These are phyloP conservation scores for Anodontia alba DNA, from an alignment of 2,888 invertebrate species.

Conservation along the genomic window DNA sequence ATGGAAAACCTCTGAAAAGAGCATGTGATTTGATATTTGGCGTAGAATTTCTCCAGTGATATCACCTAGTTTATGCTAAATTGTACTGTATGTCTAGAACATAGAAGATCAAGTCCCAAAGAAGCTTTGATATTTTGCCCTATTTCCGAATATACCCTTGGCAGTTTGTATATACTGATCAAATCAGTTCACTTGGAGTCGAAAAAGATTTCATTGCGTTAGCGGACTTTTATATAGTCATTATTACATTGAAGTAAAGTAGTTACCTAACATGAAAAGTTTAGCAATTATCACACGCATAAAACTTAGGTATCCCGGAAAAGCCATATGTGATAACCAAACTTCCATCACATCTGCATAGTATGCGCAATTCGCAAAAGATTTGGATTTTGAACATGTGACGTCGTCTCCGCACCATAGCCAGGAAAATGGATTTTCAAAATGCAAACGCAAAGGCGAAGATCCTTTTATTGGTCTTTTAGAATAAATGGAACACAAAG, in stretches of 20 bases:
- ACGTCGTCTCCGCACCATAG: too few species aligned
- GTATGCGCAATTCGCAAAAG: too few species aligned
- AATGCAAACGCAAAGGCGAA: too few species aligned
- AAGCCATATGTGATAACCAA: slow-evolving; percentile 9
- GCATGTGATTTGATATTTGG: slow-evolving; percentile 60
- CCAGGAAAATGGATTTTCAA: too few species aligned
- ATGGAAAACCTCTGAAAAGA: slow-evolving; percentile 49
- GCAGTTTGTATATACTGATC: slow-evolving; percentile 54
- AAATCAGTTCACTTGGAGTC: slow-evolving; percentile 52
- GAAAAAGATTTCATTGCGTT: slow-evolving; percentile 45
- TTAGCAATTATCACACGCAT: slow-evolving; percentile 20
- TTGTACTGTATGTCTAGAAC: slow-evolving; percentile 39
- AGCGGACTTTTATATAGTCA: slow-evolving; percentile 52
- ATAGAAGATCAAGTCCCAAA: slow-evolving; percentile 42
- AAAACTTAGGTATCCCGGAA: slow-evolving; percentile 16
- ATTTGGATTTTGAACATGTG: too few species aligned
- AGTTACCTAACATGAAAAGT: slow-evolving; percentile 7
- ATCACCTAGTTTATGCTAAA: slow-evolving; percentile 48
- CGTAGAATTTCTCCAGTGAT: slow-evolving; percentile 49
- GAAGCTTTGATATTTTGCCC: slow-evolving; percentile 39
- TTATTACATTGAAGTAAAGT: slow-evolving; percentile 35
- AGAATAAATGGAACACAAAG: too few species aligned
- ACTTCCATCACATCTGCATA: too few species aligned
- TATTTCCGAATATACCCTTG: slow-evolving; percentile 47
- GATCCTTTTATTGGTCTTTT: too few species aligned